Evolutionary conservation across 2,888 invertebrate species (phyloP).

Genomic region (Nemotelus nigrinus): DNA sequence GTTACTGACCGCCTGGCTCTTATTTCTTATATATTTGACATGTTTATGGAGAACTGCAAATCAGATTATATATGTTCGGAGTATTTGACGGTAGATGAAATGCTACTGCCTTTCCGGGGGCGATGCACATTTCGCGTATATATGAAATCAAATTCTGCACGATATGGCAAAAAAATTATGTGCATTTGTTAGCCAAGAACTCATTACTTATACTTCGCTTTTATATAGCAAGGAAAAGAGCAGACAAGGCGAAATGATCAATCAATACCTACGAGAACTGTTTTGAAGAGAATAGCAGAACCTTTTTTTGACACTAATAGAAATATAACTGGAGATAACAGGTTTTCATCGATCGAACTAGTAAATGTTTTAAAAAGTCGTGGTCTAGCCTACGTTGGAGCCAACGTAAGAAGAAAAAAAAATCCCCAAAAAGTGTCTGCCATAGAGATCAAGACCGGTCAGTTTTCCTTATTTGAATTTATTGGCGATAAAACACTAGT

Average conservation of each 20-base stretch:
- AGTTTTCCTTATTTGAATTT: conserved; percentile 24
- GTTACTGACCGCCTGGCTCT: conserved; percentile 17
- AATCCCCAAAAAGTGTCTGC: background rate
- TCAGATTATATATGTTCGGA: conserved; percentile 16
- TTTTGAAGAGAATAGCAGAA: conserved; percentile 20
- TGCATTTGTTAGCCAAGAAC: conserved; percentile 5
- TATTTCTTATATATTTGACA: conserved; percentile 25
- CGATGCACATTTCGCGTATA: conserved; percentile 6
- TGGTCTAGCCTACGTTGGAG: conserved; percentile 16
- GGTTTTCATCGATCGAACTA: conserved; percentile 11
- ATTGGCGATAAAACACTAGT: conserved; percentile 9
- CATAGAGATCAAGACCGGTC: too few species aligned
- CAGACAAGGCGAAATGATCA: conserved; percentile 12
- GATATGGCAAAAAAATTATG: conserved; percentile 11
- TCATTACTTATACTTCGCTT: conserved; percentile 20
- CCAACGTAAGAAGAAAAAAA: background rate
- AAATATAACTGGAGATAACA: conserved; percentile 20
- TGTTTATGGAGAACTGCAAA: conserved; percentile 15
- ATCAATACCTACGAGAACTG: conserved; percentile 10
- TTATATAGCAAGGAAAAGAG: conserved; percentile 9
- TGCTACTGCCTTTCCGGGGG: conserved; percentile 8
- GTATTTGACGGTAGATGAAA: conserved; percentile 22
- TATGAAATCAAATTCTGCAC: conserved; percentile 8
- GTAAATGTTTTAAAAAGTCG: conserved; percentile 12
- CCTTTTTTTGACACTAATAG: conserved; percentile 5